Evolutionary conservation across 2,888 invertebrate genomes (phyloP).

Genomic region (Volucella inanis): DNA sequence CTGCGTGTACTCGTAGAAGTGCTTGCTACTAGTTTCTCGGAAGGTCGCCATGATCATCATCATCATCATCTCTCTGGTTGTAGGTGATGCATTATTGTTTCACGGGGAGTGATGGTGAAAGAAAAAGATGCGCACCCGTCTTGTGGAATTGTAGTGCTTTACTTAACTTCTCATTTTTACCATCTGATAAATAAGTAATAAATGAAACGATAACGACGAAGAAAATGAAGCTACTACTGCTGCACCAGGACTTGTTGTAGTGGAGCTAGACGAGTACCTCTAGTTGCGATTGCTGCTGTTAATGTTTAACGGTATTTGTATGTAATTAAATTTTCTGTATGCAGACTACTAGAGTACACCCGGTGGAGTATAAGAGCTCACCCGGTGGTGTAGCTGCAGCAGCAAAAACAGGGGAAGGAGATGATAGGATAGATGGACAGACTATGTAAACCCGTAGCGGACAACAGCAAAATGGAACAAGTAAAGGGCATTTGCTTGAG

Average conservation of each 20-base stretch:
- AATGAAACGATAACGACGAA: slow-evolving; percentile 66
- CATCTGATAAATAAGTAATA: slow-evolving; percentile 71
- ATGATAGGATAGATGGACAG: slow-evolving; percentile 11
- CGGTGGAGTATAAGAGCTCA: slow-evolving; percentile 41
- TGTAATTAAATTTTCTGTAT: slow-evolving; percentile 80
- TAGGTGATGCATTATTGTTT: slow-evolving; percentile 31
- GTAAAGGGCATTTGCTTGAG: slow-evolving; percentile 65
- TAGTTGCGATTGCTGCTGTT: slow-evolving; percentile 40
- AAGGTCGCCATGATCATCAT: slow-evolving; percentile 40
- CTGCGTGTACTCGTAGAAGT: slow-evolving; percentile 34
- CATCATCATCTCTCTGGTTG: slow-evolving; percentile 18
- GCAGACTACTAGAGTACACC: slow-evolving; percentile 63
- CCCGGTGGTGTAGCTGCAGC: background rate
- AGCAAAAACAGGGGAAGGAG: slow-evolving; percentile 25
- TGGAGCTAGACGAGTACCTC: slow-evolving; percentile 15
- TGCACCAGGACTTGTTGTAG: background rate
- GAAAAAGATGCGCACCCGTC: background rate
- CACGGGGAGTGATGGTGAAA: background rate
- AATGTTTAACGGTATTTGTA: slow-evolving; percentile 79
- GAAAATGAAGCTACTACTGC: slow-evolving; percentile 52
- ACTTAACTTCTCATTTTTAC: slow-evolving; percentile 41
- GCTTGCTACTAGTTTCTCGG: slow-evolving; percentile 19
- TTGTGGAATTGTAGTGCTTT: slow-evolving; percentile 32
- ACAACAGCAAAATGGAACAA: slow-evolving; percentile 30
- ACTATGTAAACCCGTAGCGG: slow-evolving; percentile 9